These are phyloP conservation scores for Seriola rivoliana DNA, from an alignment of 2,113 vertebrate genomes.

Conservation along the genomic window DNA sequence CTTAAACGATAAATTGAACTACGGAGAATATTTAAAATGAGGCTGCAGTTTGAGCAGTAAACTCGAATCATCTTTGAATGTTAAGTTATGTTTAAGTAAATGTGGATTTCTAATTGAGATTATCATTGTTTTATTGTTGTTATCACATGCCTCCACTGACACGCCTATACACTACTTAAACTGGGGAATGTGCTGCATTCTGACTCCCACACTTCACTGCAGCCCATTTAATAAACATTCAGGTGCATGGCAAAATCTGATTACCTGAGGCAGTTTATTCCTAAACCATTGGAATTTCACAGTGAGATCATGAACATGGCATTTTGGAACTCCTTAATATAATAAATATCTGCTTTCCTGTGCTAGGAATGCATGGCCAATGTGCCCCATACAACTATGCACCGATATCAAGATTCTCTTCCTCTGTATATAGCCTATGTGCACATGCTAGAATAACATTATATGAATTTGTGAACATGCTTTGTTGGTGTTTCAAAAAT, in stretches of 20 bases:
- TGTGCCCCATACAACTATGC: not conserved
- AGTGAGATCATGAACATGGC: constrained; percentile 25
- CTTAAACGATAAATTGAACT: not conserved
- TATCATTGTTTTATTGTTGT: constrained; percentile 55
- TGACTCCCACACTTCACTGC: constrained; percentile 62
- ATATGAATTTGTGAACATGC: not conserved
- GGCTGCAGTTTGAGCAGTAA: not conserved
- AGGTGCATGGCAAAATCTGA: constrained; percentile 74
- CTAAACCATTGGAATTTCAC: constrained; percentile 43
- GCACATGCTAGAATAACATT: not conserved
- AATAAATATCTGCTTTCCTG: not conserved
- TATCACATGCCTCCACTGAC: constrained; percentile 38
- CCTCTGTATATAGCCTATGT: not conserved
- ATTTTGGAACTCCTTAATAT: constrained; percentile 1
- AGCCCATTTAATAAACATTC: constrained; percentile 60
- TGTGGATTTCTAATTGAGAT: constrained; percentile 34
- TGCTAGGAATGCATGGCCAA: not conserved
- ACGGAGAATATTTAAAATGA: not conserved
- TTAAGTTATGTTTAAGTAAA: constrained; percentile 2
- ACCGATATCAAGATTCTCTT: not conserved
- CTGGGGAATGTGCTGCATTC: constrained; percentile 65
- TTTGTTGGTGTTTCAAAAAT: too few species aligned
- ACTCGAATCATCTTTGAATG: not conserved
- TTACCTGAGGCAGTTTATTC: constrained; percentile 40
- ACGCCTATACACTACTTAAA: constrained; percentile 56